Conservation (phyloP, 2,888 invertebrate genomes). For the Eurois occulta region DNA sequence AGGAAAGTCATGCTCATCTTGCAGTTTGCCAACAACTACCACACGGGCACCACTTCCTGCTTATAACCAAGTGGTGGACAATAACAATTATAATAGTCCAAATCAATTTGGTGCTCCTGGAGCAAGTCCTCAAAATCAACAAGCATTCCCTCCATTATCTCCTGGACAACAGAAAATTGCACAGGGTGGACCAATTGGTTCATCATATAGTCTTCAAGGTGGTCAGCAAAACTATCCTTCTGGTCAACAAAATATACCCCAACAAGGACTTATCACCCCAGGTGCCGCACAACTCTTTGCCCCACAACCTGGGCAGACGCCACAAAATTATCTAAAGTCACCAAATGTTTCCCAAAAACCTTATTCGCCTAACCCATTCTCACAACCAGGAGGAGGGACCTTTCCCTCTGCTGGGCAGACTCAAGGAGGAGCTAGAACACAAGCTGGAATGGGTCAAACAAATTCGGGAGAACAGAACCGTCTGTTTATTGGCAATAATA, state of each 20-base stretch:
- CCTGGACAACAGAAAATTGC: constrained; percentile 17
- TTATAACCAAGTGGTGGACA: constrained; percentile 37
- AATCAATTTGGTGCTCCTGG: constrained; percentile 28
- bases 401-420: constrained; percentile 2
- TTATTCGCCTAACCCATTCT: constrained; percentile 21
- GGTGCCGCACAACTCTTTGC: not conserved
- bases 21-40: constrained; percentile 90
- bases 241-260: constrained; percentile 28
- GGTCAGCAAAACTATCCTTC: constrained; percentile 36
- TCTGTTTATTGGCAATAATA: constrained; percentile 16
- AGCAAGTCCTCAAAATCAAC: constrained; percentile 31
- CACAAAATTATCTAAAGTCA: constrained; percentile 38
- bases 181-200: constrained; percentile 6
- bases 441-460: not conserved
- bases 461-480: not conserved
- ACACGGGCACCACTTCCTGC: constrained; percentile 75
- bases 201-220: constrained; percentile 19
- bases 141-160: constrained; percentile 10
- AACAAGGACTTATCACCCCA: constrained; percentile 11
- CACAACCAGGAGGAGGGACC: constrained; percentile 6
- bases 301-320: constrained; percentile 14
- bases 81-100: constrained; percentile 44
- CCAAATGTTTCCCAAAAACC: constrained; percentile 23
- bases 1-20: constrained; percentile 90
- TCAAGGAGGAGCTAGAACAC: not conserved